Base-by-base conservation (phyloP, 2,888 invertebrate genomes). In the Cerceris rybyensis region DNA sequence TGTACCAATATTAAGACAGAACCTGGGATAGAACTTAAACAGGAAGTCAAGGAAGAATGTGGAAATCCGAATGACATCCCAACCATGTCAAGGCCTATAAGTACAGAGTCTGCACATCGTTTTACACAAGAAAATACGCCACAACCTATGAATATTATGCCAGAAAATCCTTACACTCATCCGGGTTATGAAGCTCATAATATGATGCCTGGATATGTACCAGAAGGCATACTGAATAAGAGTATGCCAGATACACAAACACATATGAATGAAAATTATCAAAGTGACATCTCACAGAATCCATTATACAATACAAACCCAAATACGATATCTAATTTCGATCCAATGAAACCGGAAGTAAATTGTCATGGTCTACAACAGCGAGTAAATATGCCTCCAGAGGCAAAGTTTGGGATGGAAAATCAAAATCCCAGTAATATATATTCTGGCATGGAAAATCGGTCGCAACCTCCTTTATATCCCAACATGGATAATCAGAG, bases 21-120 rank as follows among this genome's bases (percentile, higher is more conserved):
- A 54, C 76, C 88, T 0, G 79, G 70, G 6, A 41, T 76, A 16
- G 88, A 90, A 9, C 67, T 79, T 5, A 91, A 91, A 58, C 87
- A 88, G 17, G 91, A 91, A 61, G 75, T 92, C 6, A 92, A 92
- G 58, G 91, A 92, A 52, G 92, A 92, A 71, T 88, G 84, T 52
- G 88, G 86, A 42, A 89, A 85, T 76, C 90, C 90, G 59, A 89
- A 87, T 69, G 90, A 91, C 17, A 74, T 89, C 41, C 87, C 90
- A n/a, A 90, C 87, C 57, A 81, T 89, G 75, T 88, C 90, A 7
- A 87, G 88, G 77, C 87, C 90, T 63, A 88, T 89, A 28, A 88
- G 88, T 60, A 86, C 86, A 7, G 87, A 89, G 68, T 87, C 90
- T 61, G 83, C 89, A 11, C 85, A 88, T 72, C 86, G 88, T 58